These are phyloP conservation scores for Dinomys branickii DNA, from an alignment of 2,113 vertebrate species.

Conservation along the genomic window DNA sequence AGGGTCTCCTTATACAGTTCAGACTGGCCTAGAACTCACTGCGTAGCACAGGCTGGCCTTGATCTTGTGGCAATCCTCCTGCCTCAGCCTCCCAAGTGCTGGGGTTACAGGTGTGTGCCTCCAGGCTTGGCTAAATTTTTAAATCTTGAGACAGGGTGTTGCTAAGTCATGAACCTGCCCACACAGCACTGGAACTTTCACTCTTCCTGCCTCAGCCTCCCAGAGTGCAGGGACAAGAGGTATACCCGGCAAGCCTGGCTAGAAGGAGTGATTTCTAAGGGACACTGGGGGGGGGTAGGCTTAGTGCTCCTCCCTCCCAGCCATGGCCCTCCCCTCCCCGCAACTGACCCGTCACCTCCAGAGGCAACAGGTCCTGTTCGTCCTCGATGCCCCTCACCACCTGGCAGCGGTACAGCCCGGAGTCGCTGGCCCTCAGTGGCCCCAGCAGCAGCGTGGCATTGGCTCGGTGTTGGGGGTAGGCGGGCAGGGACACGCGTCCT, in stretches of 20 bases:
- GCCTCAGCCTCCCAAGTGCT: background rate
- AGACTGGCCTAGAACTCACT: background rate
- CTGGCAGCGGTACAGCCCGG: conserved; percentile 95
- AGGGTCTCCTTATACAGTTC: background rate
- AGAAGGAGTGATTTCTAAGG: background rate
- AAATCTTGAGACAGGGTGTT: background rate
- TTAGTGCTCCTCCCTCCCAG: background rate
- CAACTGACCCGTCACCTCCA: conserved; percentile 95
- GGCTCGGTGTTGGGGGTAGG: conserved; percentile 89
- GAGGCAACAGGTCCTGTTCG: conserved; percentile 94
- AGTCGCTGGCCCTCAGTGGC: conserved; percentile 92
- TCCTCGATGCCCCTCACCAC: conserved; percentile 96
- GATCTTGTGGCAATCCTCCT: background rate
- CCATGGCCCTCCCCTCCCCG: background rate
- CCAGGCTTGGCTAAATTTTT: background rate
- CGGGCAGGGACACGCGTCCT: conserved; percentile 91
- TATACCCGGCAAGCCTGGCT: background rate
- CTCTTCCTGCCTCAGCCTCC: background rate
- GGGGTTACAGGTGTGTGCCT: background rate
- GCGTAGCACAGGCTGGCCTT: background rate
- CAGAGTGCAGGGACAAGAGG: background rate
- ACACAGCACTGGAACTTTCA: background rate
- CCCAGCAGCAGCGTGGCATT: conserved; percentile 92
- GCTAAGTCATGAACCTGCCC: background rate
- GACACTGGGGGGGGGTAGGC: background rate